phyloP scores from a whole-genome alignment of 2,888 invertebrate genomes.

The Stenodera caucasica region DNA sequence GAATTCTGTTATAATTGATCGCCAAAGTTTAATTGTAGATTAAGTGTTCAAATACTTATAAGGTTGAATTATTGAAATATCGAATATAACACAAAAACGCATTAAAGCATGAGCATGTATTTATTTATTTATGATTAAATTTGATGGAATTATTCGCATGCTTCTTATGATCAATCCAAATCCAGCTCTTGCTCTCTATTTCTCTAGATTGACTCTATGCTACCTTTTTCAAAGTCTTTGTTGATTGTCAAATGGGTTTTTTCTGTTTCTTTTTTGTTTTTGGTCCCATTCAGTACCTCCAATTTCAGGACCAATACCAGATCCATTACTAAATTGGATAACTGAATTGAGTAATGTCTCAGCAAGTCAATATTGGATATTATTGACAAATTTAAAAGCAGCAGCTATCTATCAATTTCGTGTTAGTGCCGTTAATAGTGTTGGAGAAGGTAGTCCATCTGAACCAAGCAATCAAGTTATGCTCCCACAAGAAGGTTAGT shows the following conservation, averaged over 20 bases:
- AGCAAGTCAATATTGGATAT: slow-evolving; percentile 73
- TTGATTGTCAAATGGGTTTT: background rate
- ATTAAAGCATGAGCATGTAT: slow-evolving; percentile 46
- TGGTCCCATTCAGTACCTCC: slow-evolving; percentile 51
- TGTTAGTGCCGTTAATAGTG: slow-evolving; percentile 94
- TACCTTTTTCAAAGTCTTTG: background rate
- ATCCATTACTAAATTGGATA: slow-evolving; percentile 84
- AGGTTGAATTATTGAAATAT: too few relatives aligned
- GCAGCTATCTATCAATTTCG: slow-evolving; percentile 96
- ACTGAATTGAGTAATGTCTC: slow-evolving; percentile 86
- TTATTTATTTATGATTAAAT: background rate
- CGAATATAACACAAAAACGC: slow-evolving; percentile 43
- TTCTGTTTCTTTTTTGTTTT: background rate
- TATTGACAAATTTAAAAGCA: slow-evolving; percentile 85
- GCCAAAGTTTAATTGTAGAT: too few relatives aligned
- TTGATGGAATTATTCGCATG: slow-evolving; percentile 29
- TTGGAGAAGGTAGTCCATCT: slow-evolving; percentile 92
- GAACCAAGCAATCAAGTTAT: slow-evolving; percentile 87
- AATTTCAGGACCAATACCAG: slow-evolving; percentile 79
- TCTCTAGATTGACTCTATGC: background rate
- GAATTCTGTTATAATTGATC: too few relatives aligned
- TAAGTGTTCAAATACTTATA: too few relatives aligned
- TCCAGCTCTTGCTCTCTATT: background rate
- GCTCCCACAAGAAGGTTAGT: slow-evolving; percentile 93
- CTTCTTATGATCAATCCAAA: slow-evolving; percentile 31